Evolutionary conservation across 1,140 invertebrate species (phyloP).

Genomic region (Proctacanthus coquilletti): DNA sequence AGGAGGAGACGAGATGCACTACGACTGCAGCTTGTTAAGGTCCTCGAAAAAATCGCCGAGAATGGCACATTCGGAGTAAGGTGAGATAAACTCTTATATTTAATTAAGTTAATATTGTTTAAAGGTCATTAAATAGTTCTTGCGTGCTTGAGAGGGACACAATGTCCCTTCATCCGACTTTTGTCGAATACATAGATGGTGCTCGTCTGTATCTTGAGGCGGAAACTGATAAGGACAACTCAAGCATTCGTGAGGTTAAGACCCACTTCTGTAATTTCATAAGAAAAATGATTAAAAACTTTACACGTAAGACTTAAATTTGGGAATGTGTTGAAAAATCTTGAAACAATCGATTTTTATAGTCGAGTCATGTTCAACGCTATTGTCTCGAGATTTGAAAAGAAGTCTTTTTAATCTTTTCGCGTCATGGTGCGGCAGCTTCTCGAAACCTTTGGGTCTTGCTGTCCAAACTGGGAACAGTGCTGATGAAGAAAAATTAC

Average conservation of each 20-base stretch:
- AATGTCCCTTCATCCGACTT: constrained; percentile 65
- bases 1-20: constrained; percentile 78
- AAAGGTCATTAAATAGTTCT: too few species aligned
- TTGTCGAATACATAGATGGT: constrained; percentile 92
- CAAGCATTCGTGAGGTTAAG: constrained; percentile 66
- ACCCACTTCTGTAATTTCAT: constrained; percentile 91
- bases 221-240: constrained; percentile 77
- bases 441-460: constrained; percentile 41
- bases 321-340: neutral
- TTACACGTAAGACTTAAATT: constrained; percentile 49
- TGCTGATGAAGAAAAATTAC: constrained; percentile 43
- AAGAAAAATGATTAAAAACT: constrained; percentile 82
- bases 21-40: constrained; percentile 76
- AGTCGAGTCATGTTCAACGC: constrained; percentile 74
- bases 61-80: constrained; percentile 81
- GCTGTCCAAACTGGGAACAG: constrained; percentile 20
- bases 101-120: too few species aligned
- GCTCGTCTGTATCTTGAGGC: constrained; percentile 79
- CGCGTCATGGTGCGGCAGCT: constrained; percentile 81
- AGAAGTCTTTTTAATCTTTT: constrained; percentile 82
- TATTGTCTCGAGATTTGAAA: constrained; percentile 75
- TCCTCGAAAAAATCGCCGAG: constrained; percentile 84
- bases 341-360: constrained; percentile 17
- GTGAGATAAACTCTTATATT: constrained; percentile 37
- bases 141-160: constrained; percentile 71